Percentiles rank a stretch among this genome's conserved stretches.
Conservation (phyloP, 2,797 vertebrate genomes). For the Lepus oiostolus region DNA sequence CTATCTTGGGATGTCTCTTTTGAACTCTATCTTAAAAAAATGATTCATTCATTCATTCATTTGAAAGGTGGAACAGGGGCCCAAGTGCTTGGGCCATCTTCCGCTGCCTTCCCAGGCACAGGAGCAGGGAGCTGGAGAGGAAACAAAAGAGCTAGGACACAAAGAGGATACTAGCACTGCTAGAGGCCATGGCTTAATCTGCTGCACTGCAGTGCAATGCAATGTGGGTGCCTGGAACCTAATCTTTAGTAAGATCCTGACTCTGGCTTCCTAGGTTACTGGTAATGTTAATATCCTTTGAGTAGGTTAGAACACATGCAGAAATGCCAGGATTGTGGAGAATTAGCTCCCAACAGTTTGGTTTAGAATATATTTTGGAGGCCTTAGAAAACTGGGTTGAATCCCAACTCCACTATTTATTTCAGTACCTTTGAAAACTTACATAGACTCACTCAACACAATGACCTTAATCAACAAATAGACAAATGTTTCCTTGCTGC, state of each 20-base stretch:
- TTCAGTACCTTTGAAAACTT: not conserved
- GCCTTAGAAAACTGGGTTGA: not conserved
- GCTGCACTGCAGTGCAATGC: too few relatives aligned
- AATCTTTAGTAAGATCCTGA: not conserved
- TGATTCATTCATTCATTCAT: too few relatives aligned
- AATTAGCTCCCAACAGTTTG: not conserved
- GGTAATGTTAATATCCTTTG: not conserved
- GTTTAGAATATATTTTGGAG: not conserved
- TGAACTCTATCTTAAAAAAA: too few relatives aligned
- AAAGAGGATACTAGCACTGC: too few relatives aligned
- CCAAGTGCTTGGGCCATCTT: too few relatives aligned
- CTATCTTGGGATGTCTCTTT: not conserved
- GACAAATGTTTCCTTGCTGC: not conserved
- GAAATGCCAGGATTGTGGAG: not conserved
- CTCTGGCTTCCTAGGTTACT: not conserved
- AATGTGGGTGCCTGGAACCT: not conserved
- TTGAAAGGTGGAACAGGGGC: too few relatives aligned
- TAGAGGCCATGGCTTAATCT: too few relatives aligned
- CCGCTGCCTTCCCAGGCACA: too few relatives aligned
- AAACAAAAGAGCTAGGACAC: too few relatives aligned
- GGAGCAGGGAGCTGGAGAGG: too few relatives aligned
- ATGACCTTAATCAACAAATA: not conserved
- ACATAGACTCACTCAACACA: not conserved
- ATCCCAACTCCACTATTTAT: not conserved
- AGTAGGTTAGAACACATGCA: not conserved